Evolutionary conservation across 2,113 vertebrate genomes (phyloP), one percentile per base, ranked within the genome.

Genomic region (Seriola dumerili): DNA sequence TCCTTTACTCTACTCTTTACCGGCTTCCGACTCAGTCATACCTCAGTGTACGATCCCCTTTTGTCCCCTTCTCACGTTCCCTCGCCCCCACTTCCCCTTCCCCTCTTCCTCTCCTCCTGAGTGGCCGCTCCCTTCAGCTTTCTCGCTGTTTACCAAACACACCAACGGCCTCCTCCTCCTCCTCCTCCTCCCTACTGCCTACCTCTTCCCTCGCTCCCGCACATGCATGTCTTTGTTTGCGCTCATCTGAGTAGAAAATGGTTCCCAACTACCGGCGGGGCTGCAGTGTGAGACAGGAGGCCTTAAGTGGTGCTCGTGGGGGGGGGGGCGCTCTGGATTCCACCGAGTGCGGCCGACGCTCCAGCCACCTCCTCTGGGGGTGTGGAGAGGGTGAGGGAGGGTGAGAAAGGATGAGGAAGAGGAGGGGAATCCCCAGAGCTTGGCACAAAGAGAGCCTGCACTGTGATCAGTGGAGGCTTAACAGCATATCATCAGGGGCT

Each of bases 101-200:
- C 84, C 72, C 63, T 75, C 78, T 79, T 85, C 58, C 70, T 72
- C 84, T 73, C 79, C 78, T 86, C 84, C 81, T 4, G 11, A 81
- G 62, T 69, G 63, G 70, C 76, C 42, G 61, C 79, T 81, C 67
- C 78, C 79, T 71, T 81, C 48, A 57, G 88, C 90, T 92, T 84
- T 85, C 89, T 72, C 44, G 54, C 72, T 94, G 90, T 94, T 95
- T 95, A 94, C 91, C 89, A 95, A 96, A 95, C 91, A 95, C 83
- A 78, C 79, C 78, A 38, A 74, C 72, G 50, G 71, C 75, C 86
- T 85, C 79, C 71, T 81, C 75, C 70, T 54, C 63, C 13, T 17
- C 83, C 13, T 17, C 83, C 75, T 65, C 82, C 70, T 57, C 76
- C 74, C 50, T 68, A 29, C 71, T 76, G 72, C 19, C 68, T 46